These are phyloP conservation scores for Caenorhabditis panamensis DNA, from an alignment of 2,888 invertebrate genomes.

Conservation along the genomic window DNA sequence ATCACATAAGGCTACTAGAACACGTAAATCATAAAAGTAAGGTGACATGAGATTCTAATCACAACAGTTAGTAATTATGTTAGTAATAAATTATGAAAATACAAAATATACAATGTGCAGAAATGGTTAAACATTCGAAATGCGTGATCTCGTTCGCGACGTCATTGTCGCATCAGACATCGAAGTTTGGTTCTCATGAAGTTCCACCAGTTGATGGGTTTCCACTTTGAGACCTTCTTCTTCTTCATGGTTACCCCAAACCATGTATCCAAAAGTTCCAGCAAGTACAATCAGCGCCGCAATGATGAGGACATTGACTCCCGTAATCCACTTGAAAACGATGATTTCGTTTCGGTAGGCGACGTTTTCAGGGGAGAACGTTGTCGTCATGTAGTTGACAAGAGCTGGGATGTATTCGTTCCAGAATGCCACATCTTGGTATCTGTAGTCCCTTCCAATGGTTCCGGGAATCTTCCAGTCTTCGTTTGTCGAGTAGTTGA, in stretches of 20 bases:
- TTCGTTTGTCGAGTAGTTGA: slow-evolving; percentile 76
- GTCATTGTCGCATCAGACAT: slow-evolving; percentile 34
- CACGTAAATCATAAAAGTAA: slow-evolving; percentile 40
- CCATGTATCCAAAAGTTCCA: slow-evolving; percentile 71
- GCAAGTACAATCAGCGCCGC: slow-evolving; percentile 72
- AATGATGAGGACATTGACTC: slow-evolving; percentile 70
- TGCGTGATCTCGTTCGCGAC: slow-evolving; percentile 39
- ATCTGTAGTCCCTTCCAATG: slow-evolving; percentile 75
- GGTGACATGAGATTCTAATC: slow-evolving; percentile 35
- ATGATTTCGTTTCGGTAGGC: slow-evolving; percentile 72
- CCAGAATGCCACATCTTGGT: slow-evolving; percentile 78
- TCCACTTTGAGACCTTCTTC: slow-evolving; percentile 43
- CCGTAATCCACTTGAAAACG: slow-evolving; percentile 71
- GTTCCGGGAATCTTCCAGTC: slow-evolving; percentile 70
- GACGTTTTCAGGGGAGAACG: slow-evolving; percentile 79
- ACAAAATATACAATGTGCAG: slow-evolving; percentile 23
- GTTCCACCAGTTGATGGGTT: slow-evolving; percentile 59
- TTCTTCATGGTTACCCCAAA: slow-evolving; percentile 48
- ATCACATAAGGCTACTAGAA: slow-evolving; percentile 12
- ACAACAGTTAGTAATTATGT: slow-evolving; percentile 28
- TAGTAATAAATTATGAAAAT: slow-evolving; percentile 40
- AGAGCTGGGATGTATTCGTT: slow-evolving; percentile 80
- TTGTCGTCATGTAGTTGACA: slow-evolving; percentile 81
- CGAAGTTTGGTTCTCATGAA: slow-evolving; percentile 22
- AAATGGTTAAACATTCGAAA: slow-evolving; percentile 50